Conservation (phyloP, 2,797 vertebrate genomes). For the Enteromius thamalakanensis region DNA sequence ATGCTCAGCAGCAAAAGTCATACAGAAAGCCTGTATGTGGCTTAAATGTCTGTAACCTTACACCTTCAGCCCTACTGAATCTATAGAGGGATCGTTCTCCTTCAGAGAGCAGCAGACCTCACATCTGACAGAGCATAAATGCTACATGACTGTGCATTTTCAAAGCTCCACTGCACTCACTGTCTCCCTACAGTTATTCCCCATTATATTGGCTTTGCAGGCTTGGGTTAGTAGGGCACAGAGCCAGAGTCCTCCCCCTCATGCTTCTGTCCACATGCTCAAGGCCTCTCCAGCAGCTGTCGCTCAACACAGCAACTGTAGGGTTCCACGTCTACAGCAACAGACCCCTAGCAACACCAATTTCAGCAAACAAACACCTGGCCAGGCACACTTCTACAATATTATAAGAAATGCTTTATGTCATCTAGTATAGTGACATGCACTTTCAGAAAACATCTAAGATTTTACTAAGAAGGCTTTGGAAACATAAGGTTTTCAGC, state of each 20-base stretch:
- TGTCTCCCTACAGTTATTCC: neutral
- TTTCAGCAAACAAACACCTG: constrained; percentile 42
- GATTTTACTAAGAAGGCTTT: neutral
- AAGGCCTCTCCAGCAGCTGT: constrained; percentile 52
- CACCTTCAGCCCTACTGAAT: constrained; percentile 54
- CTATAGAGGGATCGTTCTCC: constrained; percentile 52
- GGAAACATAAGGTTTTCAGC: neutral
- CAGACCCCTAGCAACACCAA: constrained; percentile 63
- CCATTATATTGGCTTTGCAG: constrained; percentile 49
- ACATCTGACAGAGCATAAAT: constrained; percentile 19
- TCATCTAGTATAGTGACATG: neutral
- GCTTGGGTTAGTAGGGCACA: constrained; percentile 56
- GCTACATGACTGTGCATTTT: constrained; percentile 45
- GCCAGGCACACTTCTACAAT: neutral
- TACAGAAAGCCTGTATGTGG: neutral
- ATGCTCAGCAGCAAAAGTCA: constrained; percentile 17
- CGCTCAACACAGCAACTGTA: constrained; percentile 74
- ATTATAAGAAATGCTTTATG: neutral
- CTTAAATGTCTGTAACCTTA: constrained; percentile 62
- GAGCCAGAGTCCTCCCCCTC: constrained; percentile 32
- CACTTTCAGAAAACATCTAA: constrained; percentile 7
- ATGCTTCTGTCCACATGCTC: constrained; percentile 62
- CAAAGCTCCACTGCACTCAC: constrained; percentile 14
- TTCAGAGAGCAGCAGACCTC: constrained; percentile 29
- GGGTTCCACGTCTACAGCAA: constrained; percentile 62